Percentiles rank a stretch among this genome's conserved stretches.
These are phyloP conservation scores for Pionites leucogaster DNA, from an alignment of 2,113 vertebrate species.

Conservation along the genomic window DNA sequence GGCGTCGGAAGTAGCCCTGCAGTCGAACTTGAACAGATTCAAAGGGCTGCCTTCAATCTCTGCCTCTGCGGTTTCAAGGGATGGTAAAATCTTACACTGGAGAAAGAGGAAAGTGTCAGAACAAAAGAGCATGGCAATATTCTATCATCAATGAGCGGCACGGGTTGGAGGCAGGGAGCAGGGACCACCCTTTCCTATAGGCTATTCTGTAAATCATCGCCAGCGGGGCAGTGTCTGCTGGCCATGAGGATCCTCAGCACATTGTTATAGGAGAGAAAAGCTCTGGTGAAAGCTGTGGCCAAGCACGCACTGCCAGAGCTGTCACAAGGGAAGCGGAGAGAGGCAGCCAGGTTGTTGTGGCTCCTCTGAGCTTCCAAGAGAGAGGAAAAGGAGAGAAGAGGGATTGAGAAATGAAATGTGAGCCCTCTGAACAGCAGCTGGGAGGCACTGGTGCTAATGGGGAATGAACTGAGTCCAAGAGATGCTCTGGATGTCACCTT, in stretches of 20 bases:
- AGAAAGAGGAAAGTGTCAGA: conserved; percentile 2
- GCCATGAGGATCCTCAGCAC: not conserved
- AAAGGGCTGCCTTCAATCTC: conserved; percentile 28
- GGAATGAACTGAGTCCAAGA: not conserved
- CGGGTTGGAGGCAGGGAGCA: not conserved
- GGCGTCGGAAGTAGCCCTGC: conserved; percentile 44
- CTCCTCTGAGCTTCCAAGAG: not conserved
- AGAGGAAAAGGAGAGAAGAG: not conserved
- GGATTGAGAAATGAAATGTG: not conserved
- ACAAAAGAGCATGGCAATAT: not conserved
- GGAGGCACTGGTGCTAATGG: not conserved
- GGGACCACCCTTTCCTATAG: not conserved
- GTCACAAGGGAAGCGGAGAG: not conserved
- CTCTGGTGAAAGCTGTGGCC: not conserved
- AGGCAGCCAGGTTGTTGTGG: conserved; percentile 23
- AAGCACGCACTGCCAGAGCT: not conserved
- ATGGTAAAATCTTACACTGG: not conserved
- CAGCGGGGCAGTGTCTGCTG: not conserved
- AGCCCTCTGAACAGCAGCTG: not conserved
- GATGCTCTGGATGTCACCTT: not conserved
- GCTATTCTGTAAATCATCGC: not conserved
- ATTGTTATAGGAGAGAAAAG: not conserved
- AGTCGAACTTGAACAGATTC: conserved; percentile 17
- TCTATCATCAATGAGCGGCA: not conserved
- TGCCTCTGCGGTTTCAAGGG: conserved; percentile 5